Evolutionary conservation across 2,888 invertebrate genomes (phyloP).

Genomic region (Nomada hirtipes): DNA sequence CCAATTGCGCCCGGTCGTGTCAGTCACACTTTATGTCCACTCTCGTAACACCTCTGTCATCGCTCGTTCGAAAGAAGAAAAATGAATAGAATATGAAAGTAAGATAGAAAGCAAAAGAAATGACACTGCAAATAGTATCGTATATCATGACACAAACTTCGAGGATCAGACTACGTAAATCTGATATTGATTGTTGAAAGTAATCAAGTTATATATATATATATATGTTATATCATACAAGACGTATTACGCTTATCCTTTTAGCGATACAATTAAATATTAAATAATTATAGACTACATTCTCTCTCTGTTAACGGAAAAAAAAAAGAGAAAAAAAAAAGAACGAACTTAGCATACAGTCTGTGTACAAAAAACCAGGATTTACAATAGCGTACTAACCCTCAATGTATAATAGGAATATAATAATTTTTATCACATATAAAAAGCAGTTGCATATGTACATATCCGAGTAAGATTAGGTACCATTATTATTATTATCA

Average conservation of each 20-base stretch:
- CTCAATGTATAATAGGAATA: slow-evolving; percentile 81
- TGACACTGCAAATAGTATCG: slow-evolving; percentile 30
- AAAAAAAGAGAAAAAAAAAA: slow-evolving; percentile 57
- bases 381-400: slow-evolving; percentile 81
- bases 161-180: slow-evolving; percentile 39
- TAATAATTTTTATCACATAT: slow-evolving; percentile 81
- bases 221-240: slow-evolving; percentile 62
- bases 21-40: slow-evolving; percentile 30
- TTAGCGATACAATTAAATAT: slow-evolving; percentile 80
- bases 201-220: slow-evolving; percentile 50
- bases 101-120: slow-evolving; percentile 36
- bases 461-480: slow-evolving; percentile 81
- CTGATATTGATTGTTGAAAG: slow-evolving; percentile 32
- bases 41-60: slow-evolving; percentile 30
- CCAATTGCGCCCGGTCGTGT: slow-evolving; percentile 45
- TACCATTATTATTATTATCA: slow-evolving; percentile 75
- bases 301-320: slow-evolving; percentile 72
- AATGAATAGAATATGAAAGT: slow-evolving; percentile 19
- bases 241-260: slow-evolving; percentile 60
- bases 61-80: slow-evolving; percentile 47
- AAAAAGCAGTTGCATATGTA: slow-evolving; percentile 84
- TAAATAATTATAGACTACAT: slow-evolving; percentile 82
- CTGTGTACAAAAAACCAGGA: slow-evolving; percentile 83
- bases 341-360: slow-evolving; percentile 78
- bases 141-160: slow-evolving; percentile 52